Evolutionary conservation across 2,113 vertebrate genomes (phyloP).

Genomic region (Ginglymostoma cirratum): DNA sequence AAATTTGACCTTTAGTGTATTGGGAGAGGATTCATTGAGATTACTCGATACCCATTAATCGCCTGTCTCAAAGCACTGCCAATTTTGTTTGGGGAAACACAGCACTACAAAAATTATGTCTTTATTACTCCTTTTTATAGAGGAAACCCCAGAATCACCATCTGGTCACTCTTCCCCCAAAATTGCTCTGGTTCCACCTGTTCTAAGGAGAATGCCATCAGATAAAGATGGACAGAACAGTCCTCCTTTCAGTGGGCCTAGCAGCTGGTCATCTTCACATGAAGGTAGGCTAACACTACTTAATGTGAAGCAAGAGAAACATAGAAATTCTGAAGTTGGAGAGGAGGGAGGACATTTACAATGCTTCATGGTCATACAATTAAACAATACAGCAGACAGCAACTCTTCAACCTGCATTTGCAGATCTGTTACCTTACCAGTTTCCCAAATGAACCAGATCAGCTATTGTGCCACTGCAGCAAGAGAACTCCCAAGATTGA

Average conservation of each 20-base stretch:
- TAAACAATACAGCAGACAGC: not conserved
- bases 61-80: not conserved
- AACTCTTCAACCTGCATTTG: not conserved
- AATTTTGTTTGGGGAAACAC: not conserved
- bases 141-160: conserved; percentile 72
- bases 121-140: conserved; percentile 50
- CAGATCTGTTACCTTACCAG: not conserved
- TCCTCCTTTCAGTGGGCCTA: conserved; percentile 52
- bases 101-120: not conserved
- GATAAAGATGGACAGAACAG: conserved; percentile 74
- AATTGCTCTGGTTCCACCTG: conserved; percentile 59
- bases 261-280: conserved; percentile 61
- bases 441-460: not conserved
- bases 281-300: conserved; percentile 67
- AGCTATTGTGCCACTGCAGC: not conserved
- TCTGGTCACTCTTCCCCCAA: conserved; percentile 64
- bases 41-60: not conserved
- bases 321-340: not conserved
- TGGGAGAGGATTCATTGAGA: not conserved
- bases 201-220: conserved; percentile 67
- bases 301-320: not conserved
- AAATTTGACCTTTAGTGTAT: not conserved
- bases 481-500: not conserved
- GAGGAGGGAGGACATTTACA: not conserved
- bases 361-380: not conserved